Evolutionary conservation across 1,140 invertebrate species (phyloP).

Genomic region (Papilio glaucus): DNA sequence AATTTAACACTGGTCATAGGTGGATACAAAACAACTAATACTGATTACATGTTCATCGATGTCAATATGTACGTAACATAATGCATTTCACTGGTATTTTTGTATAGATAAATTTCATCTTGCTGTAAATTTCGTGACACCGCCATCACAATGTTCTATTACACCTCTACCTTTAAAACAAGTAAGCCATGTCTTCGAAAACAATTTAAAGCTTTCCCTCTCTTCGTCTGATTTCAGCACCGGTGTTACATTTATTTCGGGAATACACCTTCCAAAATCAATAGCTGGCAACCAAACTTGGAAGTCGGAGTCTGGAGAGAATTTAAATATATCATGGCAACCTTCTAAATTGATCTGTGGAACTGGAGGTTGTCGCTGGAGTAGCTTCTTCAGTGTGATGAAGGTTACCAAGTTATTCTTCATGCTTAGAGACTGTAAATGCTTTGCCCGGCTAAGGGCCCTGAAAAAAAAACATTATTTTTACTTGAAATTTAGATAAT

Average conservation of each 20-base stretch:
- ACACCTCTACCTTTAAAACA: constrained; percentile 75
- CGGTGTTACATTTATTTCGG: constrained; percentile 73
- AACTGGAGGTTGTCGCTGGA: constrained; percentile 76
- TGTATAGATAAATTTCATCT: constrained; percentile 56
- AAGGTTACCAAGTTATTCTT: constrained; percentile 75
- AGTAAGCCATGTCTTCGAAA: constrained; percentile 75
- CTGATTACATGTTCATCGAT: too few species aligned
- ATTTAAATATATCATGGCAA: constrained; percentile 80
- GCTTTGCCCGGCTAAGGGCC: too few species aligned
- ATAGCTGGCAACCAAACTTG: constrained; percentile 75
- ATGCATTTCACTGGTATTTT: too few species aligned
- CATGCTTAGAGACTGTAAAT: constrained; percentile 50
- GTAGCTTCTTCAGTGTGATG: constrained; percentile 78
- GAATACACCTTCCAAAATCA: constrained; percentile 73
- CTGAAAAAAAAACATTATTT: too few species aligned
- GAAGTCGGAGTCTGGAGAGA: constrained; percentile 77
- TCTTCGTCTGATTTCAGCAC: constrained; percentile 66
- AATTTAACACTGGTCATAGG: too few species aligned
- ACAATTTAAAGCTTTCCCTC: constrained; percentile 71
- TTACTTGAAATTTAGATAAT: too few species aligned
- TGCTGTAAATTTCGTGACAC: constrained; percentile 73
- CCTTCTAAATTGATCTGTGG: constrained; percentile 76
- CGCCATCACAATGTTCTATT: constrained; percentile 74
- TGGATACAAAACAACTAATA: too few species aligned
- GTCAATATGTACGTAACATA: too few species aligned